Evolutionary conservation across 2,888 invertebrate genomes (phyloP), one percentile per base, ranked within the genome.

Genomic region (Listrodromus nycthemerus): DNA sequence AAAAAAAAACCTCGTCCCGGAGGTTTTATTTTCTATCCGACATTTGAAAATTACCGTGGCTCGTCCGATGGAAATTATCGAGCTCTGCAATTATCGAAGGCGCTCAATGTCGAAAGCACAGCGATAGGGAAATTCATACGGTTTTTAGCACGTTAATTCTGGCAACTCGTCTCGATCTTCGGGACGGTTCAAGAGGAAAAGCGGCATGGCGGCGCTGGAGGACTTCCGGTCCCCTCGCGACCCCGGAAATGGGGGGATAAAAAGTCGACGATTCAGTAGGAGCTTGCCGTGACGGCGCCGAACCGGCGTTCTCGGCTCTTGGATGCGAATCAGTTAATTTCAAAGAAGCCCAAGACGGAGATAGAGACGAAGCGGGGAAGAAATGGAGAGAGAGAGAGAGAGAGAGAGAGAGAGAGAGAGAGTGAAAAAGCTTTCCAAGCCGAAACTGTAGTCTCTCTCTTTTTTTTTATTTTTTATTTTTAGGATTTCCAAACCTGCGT

Each of bases 41-140:
- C 90, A 91, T 91, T 91, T 91, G 88, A 86, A 91, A 91, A 90
- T 90, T 90, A 89, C 88, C 85, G n/a, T n/a, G 88, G 89, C 89
- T 91, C 89, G 90, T 88, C 88, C 85, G 85, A 87, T 85, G 88
- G 84, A 89, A 90, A 89, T 87, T 90, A 88, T 89, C 88, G 89
- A 87, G 88, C 86, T 86, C 81, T 85, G 89, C 90, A 88, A 85
- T 87, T 87, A 89, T 89, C 87, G 88, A 87, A 89, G 86, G 76
- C 87, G 90, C 90, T 91, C 89, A 91, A 86, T 88, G 87, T 86
- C 85, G 81, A 78, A 84, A 85, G 86, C 87, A 87, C 88, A 85
- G 86, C 86, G 87, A 89, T 87, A 89, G 87, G 87, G 84, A 80
- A 85, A 83, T 86, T 87, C 86, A 82, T 87, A 87, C 86, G 88